Conservation (phyloP, 2,888 invertebrate species). For the Acrocyrtus sp. region DNA sequence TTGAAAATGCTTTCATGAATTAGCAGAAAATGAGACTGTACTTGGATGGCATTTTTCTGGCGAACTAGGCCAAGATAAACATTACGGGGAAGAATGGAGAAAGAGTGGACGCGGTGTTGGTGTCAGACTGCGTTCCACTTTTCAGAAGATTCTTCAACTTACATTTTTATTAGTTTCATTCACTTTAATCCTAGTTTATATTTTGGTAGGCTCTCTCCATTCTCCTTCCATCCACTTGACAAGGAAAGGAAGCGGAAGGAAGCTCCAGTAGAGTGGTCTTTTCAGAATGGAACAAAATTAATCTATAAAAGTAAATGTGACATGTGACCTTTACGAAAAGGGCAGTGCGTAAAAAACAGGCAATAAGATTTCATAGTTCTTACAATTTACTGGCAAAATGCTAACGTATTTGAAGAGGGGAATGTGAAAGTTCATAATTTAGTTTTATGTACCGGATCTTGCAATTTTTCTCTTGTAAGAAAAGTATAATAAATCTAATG, state of each 20-base stretch:
- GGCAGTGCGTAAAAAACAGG: neutral
- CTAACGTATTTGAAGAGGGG: too few relatives aligned
- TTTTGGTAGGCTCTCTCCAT: neutral
- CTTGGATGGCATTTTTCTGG: neutral
- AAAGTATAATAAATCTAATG: neutral
- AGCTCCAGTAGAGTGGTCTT: neutral
- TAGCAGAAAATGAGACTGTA: too few relatives aligned
- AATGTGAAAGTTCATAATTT: neutral
- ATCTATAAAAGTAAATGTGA: neutral
- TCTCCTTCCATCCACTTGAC: neutral
- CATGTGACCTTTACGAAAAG: slow-evolving; percentile 14
- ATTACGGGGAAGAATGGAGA: neutral
- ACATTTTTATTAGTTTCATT: neutral
- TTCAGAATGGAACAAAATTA: neutral
- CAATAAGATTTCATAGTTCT: neutral
- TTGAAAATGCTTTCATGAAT: too few relatives aligned
- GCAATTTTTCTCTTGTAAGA: neutral
- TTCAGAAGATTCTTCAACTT: too few relatives aligned
- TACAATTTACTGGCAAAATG: too few relatives aligned
- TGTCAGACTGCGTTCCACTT: neutral
- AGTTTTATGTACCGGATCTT: neutral
- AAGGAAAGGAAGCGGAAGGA: neutral
- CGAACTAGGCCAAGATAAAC: neutral
- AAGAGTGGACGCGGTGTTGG: neutral
- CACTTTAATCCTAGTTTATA: neutral